Base-by-base conservation (phyloP, 2,888 invertebrate species). In the Archips crataeganus region DNA sequence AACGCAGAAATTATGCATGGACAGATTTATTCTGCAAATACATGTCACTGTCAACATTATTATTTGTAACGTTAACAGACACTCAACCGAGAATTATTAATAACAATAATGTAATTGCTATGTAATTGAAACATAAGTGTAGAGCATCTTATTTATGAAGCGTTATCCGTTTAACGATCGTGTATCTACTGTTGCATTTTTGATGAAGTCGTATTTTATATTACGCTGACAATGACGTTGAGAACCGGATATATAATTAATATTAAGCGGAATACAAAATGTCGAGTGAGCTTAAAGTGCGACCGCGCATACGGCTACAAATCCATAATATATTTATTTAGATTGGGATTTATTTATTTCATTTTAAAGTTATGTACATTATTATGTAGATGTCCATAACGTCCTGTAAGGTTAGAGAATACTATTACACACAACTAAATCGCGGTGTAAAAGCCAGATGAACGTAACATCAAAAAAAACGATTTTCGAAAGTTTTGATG, bases 171-270 rank as follows among this genome's bases (percentile, higher is more conserved):
- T 45, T 45, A 10, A 39, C 0, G 6, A 39, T 39, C 6, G 39
- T 39, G 83, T 83, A n/a, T n/a, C n/a, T n/a, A 83, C 82, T 82
- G 83, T 80, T 87, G 85, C 84, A 86, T 86, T 85, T 87, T 87
- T 87, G 86, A 87, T 87, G 86, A 85, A 81, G 79, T 78, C 76
- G 79, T 85, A 86, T 84, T 86, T 84, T 84, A 85, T 83, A 82
- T 82, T 81, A 82, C 79, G 15, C n/a, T 79, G n/a, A 13, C 36
- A 42, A n/a, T 11, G 85, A 82, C 84, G 83, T 80, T 78, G 80
- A 75, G 78, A 81, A 83, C 79, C 80, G 76, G 23, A 0, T 23
- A 23, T 23, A 23, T n/a, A n/a, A n/a, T n/a, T n/a, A 23, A 23
- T 23, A 23, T 23, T 23, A 23, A 23, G 23, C 0, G 23, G 23